These are phyloP conservation scores for Uloborus diversus DNA, from an alignment of 1,140 invertebrate genomes.

Conservation along the genomic window DNA sequence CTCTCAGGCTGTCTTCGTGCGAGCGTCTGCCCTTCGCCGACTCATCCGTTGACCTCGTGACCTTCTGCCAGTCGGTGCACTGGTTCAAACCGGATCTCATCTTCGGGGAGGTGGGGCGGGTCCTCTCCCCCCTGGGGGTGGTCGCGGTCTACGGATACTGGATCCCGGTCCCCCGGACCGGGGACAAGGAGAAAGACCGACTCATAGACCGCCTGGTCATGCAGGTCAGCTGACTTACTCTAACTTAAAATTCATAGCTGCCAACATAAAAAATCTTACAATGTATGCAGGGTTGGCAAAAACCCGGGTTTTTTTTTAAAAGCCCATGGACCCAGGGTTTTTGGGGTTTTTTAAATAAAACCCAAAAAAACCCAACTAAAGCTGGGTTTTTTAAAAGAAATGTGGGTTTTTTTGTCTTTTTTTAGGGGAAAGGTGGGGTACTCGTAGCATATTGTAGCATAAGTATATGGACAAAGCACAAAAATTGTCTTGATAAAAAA, in stretches of 20 bases:
- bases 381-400: too few species aligned
- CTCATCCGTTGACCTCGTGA: conserved; percentile 63
- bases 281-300: too few species aligned
- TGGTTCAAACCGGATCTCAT: conserved; percentile 61
- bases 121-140: conserved; percentile 62
- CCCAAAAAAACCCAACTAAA: too few species aligned
- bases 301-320: too few species aligned
- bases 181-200: neutral
- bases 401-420: too few species aligned
- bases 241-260: neutral
- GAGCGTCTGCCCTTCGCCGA: conserved; percentile 59
- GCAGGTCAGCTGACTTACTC: neutral
- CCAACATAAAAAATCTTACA: too few species aligned
- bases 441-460: too few species aligned
- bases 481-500: too few species aligned
- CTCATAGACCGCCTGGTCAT: neutral
- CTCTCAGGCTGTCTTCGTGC: neutral
- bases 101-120: conserved; percentile 62
- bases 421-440: too few species aligned
- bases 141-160: conserved; percentile 60
- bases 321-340: too few species aligned
- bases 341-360: too few species aligned
- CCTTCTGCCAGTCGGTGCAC: conserved; percentile 62
- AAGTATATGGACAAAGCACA: too few species aligned
- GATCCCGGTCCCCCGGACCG: conserved; percentile 18